phyloP scores from a whole-genome alignment of 1,140 invertebrate genomes.

The Drosophila parabipectinata region DNA sequence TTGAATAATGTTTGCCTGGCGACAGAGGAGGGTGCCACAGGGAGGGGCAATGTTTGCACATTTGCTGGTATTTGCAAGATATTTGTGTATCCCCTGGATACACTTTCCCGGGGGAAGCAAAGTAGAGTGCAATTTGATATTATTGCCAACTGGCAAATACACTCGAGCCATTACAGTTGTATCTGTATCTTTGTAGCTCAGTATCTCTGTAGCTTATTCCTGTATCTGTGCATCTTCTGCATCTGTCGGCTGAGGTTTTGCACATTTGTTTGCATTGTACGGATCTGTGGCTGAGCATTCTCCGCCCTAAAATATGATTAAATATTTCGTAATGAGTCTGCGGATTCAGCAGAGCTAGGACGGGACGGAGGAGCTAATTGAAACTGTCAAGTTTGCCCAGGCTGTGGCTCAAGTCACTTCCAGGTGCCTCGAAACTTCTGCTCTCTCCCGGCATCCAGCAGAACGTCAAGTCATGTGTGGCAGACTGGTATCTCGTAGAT shows the following conservation, averaged over 20 bases:
- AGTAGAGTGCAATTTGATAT: conserved; percentile 81
- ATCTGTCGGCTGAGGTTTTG: conserved; percentile 66
- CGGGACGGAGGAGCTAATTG: conserved; percentile 57
- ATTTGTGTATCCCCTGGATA: conserved; percentile 68
- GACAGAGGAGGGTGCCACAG: not conserved
- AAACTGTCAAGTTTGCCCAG: conserved; percentile 56
- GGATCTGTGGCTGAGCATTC: conserved; percentile 50
- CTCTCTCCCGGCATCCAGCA: not conserved
- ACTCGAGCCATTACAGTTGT: conserved; percentile 51
- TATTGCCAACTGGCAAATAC: conserved; percentile 80
- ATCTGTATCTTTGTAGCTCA: conserved; percentile 12
- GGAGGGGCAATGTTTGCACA: conserved; percentile 61
- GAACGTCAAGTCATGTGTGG: conserved; percentile 37
- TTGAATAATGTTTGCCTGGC: conserved; percentile 60
- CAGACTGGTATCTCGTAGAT: conserved; percentile 15
- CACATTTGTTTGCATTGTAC: conserved; percentile 59
- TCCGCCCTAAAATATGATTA: conserved; percentile 68
- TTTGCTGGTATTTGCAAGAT: conserved; percentile 78
- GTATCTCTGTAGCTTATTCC: conserved; percentile 4
- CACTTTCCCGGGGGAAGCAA: conserved; percentile 31
- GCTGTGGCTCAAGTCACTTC: conserved; percentile 45
- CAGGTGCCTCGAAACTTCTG: conserved; percentile 43
- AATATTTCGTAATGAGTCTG: conserved; percentile 81
- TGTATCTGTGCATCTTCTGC: conserved; percentile 29
- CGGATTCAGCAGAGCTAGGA: conserved; percentile 28